Evolutionary conservation across 2,113 vertebrate species (phyloP).

Genomic region (Cyprinodon brontotheroides): DNA sequence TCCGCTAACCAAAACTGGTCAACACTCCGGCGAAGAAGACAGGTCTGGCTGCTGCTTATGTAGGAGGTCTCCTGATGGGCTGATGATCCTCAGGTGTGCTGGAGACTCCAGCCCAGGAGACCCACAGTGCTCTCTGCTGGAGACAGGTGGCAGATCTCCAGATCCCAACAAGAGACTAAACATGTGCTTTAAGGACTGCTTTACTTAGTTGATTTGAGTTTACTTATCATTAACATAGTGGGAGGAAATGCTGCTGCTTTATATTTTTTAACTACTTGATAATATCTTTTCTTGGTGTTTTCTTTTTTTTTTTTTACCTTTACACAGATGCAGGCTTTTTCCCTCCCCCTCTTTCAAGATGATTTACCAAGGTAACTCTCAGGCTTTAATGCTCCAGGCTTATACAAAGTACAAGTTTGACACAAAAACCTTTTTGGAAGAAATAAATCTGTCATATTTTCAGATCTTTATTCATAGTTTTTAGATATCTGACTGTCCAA

Average conservation of each 20-base stretch:
- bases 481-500: slow-evolving; percentile 5
- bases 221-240: not conserved
- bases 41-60: too few species aligned
- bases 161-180: too few species aligned
- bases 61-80: too few species aligned
- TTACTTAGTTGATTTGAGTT: not conserved
- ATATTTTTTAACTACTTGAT: too few species aligned
- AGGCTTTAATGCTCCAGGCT: not conserved
- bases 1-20: too few species aligned
- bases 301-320: slow-evolving; percentile 2
- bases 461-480: not conserved
- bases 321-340: not conserved
- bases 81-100: too few species aligned
- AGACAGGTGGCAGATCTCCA: too few species aligned
- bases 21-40: too few species aligned
- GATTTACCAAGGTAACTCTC: slow-evolving; percentile 6
- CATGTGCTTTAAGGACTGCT: not conserved
- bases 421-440: not conserved
- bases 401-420: not conserved
- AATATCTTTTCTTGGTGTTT: not conserved
- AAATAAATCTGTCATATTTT: not conserved
- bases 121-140: too few species aligned
- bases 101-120: too few species aligned
- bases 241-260: not conserved
- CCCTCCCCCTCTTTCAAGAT: not conserved